Evolutionary conservation across 2,797 vertebrate genomes (phyloP).

Genomic region (Tarsius wallacei): DNA sequence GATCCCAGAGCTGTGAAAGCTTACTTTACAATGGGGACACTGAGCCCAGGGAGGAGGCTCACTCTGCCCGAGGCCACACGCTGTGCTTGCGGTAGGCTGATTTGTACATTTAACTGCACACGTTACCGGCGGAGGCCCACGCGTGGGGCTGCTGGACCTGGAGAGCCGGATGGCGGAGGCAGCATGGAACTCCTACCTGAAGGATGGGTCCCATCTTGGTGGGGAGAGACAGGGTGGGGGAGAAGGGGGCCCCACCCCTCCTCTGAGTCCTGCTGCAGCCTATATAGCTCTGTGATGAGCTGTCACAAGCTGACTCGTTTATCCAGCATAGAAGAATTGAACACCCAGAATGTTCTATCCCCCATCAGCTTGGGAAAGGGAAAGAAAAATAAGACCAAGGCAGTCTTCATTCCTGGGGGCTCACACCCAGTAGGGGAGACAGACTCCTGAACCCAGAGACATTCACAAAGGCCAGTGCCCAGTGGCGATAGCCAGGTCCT

Average conservation of each 20-base stretch:
- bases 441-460: accelerated
- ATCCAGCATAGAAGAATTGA: not conserved
- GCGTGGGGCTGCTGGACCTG: accelerated
- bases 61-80: accelerated
- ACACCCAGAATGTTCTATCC: not conserved
- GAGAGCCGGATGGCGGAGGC: not conserved
- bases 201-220: too few species aligned
- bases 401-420: not conserved
- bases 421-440: not conserved
- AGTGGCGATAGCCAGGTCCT: not conserved
- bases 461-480: too few species aligned
- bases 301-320: not conserved
- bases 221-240: not conserved
- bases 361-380: not conserved
- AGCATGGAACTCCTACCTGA: accelerated
- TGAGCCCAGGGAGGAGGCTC: not conserved
- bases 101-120: too few species aligned
- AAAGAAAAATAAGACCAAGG: not conserved
- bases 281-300: not conserved
- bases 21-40: not conserved
- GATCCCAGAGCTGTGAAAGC: not conserved
- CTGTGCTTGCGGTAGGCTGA: accelerated
- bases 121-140: accelerated
- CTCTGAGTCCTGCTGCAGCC: not conserved
- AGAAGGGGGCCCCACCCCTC: not conserved